Conservation (phyloP, 1,140 invertebrate genomes). For the Papilio xuthus region DNA sequence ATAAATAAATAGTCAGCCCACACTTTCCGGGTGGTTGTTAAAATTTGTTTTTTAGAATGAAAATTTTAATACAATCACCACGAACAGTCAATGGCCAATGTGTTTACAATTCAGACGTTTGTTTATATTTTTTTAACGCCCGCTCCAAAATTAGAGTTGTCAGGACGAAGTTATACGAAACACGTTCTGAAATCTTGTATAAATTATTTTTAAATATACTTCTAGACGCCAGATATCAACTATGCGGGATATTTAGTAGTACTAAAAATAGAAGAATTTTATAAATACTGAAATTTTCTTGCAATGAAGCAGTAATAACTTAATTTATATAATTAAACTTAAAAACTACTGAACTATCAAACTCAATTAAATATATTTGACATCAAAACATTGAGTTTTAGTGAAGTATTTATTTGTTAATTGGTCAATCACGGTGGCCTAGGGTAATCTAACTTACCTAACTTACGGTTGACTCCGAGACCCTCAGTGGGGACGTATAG, state of each 20-base stretch:
- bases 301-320: no score
- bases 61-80: conserved; percentile 22
- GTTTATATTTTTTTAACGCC: conserved; percentile 26
- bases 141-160: conserved; percentile 16
- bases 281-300: no score
- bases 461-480: no score
- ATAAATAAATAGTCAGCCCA: neutral
- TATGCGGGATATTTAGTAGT: neutral
- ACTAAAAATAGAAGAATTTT: neutral
- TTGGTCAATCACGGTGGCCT: no score
- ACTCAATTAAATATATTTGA: no score
- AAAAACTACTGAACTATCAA: no score
- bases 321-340: no score
- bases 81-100: conserved; percentile 24
- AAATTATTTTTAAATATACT: conserved; percentile 10
- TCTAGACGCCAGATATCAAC: neutral
- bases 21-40: conserved; percentile 27
- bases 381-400: no score
- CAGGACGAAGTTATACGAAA: neutral
- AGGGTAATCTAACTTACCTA: no score
- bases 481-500: no score
- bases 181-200: neutral
- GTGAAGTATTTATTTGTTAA: no score
- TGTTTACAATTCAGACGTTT: conserved; percentile 22
- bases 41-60: conserved; percentile 29